phyloP scores from a whole-genome alignment of 2,113 vertebrate genomes.

The Poeciliopsis turrubarensis region DNA sequence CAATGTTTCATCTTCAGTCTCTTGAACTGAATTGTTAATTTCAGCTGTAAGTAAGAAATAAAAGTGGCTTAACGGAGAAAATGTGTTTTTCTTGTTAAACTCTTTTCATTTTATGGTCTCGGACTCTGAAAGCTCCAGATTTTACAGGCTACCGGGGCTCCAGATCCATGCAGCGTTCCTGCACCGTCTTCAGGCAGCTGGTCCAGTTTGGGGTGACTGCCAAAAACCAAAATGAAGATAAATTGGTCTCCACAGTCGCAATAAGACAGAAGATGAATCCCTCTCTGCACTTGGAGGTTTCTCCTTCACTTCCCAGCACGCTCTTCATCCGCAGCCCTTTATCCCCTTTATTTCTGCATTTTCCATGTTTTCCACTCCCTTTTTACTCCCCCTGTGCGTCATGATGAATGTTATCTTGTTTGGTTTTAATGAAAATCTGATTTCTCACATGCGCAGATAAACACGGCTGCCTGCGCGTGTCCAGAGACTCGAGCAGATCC shows the following conservation, averaged over 20 bases:
- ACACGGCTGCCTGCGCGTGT: background rate
- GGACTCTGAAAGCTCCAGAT: too few species aligned
- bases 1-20: background rate
- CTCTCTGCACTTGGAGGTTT: slow-evolving; percentile 59
- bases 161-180: slow-evolving; percentile 32
- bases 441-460: slow-evolving; percentile 18
- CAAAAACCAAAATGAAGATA: slow-evolving; percentile 75
- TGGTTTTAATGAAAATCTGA: slow-evolving; percentile 56
- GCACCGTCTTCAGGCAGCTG: slow-evolving; percentile 36
- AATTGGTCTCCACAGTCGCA: slow-evolving; percentile 73
- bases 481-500: slow-evolving; percentile 23
- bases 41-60: background rate
- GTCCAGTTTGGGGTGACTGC: slow-evolving; percentile 50
- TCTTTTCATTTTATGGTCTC: too few species aligned
- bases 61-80: too few species aligned
- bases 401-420: slow-evolving; percentile 60
- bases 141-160: background rate
- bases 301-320: slow-evolving; percentile 54
- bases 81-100: too few species aligned
- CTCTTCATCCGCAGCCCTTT: slow-evolving; percentile 48
- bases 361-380: slow-evolving; percentile 42
- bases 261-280: slow-evolving; percentile 73
- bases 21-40: background rate
- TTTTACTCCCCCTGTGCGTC: slow-evolving; percentile 51
- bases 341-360: slow-evolving; percentile 49